Evolutionary conservation across 2,888 invertebrate species (phyloP).

Genomic region (Glaucopsyche alexis): DNA sequence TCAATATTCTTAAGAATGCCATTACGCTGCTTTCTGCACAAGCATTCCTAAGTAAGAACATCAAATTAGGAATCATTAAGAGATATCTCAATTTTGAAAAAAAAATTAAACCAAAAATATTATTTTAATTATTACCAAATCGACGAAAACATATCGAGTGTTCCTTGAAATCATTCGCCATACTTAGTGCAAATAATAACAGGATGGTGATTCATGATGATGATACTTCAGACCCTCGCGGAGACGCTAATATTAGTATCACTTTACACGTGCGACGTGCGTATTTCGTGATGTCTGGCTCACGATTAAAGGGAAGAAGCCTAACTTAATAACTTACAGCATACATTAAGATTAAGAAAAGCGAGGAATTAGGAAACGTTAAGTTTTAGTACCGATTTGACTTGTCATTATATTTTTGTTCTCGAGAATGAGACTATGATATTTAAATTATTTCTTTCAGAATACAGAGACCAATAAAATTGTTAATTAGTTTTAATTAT

Average conservation of each 20-base stretch:
- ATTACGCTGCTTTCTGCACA: no score
- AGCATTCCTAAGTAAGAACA: not conserved
- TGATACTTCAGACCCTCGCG: slow-evolving; percentile 9
- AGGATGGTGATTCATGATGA: slow-evolving; percentile 19
- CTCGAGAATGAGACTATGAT: no score
- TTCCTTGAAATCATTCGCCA: not conserved
- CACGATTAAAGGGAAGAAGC: not conserved
- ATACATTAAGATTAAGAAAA: not conserved
- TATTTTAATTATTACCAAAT: not conserved
- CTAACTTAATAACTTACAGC: not conserved
- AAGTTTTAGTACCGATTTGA: no score
- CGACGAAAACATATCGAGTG: not conserved
- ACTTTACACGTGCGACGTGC: slow-evolving; percentile 4
- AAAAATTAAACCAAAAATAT: not conserved
- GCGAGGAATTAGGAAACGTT: no score
- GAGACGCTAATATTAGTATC: slow-evolving; percentile 15
- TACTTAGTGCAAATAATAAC: not conserved
- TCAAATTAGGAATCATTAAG: not conserved
- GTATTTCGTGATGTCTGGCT: slow-evolving; percentile 16
- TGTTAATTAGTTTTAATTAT: slow-evolving; percentile 5
- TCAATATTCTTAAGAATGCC: no score
- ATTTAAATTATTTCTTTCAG: not conserved
- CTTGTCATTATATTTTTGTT: no score
- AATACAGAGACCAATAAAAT: not conserved
- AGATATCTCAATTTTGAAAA: not conserved